A percentile compares a stretch with the other conserved stretches of the same genome.
phyloP scores from a whole-genome alignment of 2,113 vertebrate genomes.

The Uropsilus gracilis region DNA sequence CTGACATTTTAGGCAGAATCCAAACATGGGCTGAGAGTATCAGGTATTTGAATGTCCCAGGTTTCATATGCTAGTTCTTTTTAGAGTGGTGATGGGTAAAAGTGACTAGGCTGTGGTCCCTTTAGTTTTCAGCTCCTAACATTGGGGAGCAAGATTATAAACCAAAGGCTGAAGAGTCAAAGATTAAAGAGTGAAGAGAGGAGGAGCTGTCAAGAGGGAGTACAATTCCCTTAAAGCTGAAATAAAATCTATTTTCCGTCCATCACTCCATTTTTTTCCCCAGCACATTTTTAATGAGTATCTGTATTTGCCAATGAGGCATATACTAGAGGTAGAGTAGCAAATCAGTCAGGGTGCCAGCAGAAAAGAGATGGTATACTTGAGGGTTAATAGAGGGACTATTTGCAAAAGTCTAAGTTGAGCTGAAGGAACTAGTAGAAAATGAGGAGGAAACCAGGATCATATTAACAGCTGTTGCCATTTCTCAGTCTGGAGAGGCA shows the following conservation, averaged over 20 bases:
- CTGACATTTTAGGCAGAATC: neutral
- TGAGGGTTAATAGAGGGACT: neutral
- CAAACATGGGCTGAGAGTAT: neutral
- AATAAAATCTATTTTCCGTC: neutral
- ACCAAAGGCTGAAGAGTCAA: neutral
- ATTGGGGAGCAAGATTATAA: neutral
- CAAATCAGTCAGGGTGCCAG: neutral
- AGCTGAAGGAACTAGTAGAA: neutral
- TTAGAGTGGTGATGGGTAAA: neutral
- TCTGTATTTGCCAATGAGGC: neutral
- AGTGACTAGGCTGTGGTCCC: neutral
- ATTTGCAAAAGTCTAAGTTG: neutral
- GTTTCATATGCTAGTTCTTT: constrained; percentile 37
- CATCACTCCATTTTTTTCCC: neutral
- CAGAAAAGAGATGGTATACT: neutral
- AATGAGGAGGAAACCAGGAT: neutral
- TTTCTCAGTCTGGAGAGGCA: neutral
- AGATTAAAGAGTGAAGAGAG: neutral
- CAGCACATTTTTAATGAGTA: neutral
- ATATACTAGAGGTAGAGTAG: neutral
- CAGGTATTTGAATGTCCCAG: neutral
- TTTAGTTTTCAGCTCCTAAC: neutral
- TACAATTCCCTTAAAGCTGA: neutral
- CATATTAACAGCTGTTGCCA: neutral
- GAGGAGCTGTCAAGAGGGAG: neutral